Evolutionary conservation across 1,140 invertebrate genomes (phyloP), one percentile per base, ranked within the genome.

Genomic region (Acromyrmex charruanus): DNA sequence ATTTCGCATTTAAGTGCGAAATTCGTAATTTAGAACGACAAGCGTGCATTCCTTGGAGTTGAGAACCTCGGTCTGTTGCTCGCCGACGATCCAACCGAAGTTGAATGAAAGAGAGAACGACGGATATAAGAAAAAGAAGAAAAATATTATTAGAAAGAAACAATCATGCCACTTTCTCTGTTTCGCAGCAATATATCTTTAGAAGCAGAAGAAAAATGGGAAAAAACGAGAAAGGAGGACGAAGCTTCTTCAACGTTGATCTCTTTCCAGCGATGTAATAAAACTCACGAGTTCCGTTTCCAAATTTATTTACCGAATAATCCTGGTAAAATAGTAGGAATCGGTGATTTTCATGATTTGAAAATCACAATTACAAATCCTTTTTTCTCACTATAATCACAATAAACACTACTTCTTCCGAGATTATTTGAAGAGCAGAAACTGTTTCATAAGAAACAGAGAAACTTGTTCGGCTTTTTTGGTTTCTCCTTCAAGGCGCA

Each of bases 41-140:
- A 39, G 3, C 3, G 14, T 44, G 21, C 16, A 31, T 28, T 31
- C 14, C 9, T 31, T 12, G 28, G 16, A 89, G 68, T 89, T 87
- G 88, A 89, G 88, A 82, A 86, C 77, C 84, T 59, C 61, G 75
- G 58, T 89, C 63, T 77, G 84, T 89, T 81, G 65, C 61, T 77
- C 55, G 35, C 21, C 58, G 49, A 35, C n/a, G 39, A 86, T 25
- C 7, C 35, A 77, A 63, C 25, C 49, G 28, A 28, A 71, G 39
- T 72, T 39, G 71, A 89, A 90, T 89, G 72, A 79, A 87, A 89
- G 65, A 51, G 16, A 74, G 79, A 86, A 63, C 28, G 68, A 65
- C 25, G 18, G 28, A 65, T 39, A 18, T 49, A 71, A 71, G 28
- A 49, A 77, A 61, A 71, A 28, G 21, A 44, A 69, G 51, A 82